Base-by-base conservation (phyloP, 1,140 invertebrate species). In the Adoxophyes honmai region DNA sequence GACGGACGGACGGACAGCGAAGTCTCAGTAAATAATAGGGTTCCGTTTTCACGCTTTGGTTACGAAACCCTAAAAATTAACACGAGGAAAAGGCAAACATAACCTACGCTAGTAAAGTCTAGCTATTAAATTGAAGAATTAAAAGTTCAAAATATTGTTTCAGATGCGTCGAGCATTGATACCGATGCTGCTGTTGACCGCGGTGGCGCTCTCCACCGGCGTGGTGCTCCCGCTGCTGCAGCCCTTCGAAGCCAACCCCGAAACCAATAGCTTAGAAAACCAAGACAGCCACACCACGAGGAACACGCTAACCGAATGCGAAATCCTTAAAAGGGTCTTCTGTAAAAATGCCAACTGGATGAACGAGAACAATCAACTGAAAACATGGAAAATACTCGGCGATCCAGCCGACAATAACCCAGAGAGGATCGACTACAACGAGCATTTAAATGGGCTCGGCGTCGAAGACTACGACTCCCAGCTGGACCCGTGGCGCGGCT, bases 221-320 rank as follows among this genome's bases (percentile, higher is more conserved):
- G 78, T 84, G 59, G 70, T 86, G 71, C 78, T 88, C 70, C 81
- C 82, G 72, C 63, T 83, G 53, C 52, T 79, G 52, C 68, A 74
- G 34, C 66, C 74, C 54, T 75, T 76, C 39, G 68, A 78, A 44
- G 53, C 74, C 6, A 70, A 75, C n/a, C 59, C 62, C 48, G 70
- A 84, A 52, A 66, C 68, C 28, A 33, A 62, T 52, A 56, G 61
- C 58, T 52, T 59, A 39, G 66, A 78, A 4, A 66, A 76, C 60
- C 2, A 28, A 28, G 6, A 28, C 21, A 18, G 21, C 10, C 39
- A 44, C 7, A 11, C 16, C n/a, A 48, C 42, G 21, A 11, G 21
- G 18, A 36, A 36, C 34, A 21, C 42, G 7, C 18, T 21, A 11
- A 33, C 42, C 3, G 42, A 48, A 48, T 48, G 67, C 52, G 60